phyloP scores from a whole-genome alignment of 1,140 invertebrate species.

The Dreissena polymorpha region DNA sequence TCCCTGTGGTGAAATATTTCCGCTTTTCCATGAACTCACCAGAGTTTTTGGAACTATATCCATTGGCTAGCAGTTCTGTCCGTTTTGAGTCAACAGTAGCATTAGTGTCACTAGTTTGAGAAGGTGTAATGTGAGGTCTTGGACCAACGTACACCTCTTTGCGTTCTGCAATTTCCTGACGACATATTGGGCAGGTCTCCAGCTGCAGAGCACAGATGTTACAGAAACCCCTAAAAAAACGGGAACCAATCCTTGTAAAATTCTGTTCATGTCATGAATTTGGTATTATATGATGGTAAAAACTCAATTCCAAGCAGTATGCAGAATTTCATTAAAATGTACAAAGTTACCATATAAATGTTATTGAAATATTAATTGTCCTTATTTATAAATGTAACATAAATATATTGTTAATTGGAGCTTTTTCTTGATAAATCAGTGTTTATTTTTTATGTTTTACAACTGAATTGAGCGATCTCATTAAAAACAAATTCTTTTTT shows the following conservation, averaged over 20 bases:
- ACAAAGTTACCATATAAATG: not conserved
- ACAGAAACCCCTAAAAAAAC: conserved; percentile 89
- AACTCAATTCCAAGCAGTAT: not conserved
- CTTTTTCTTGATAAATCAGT: too few species aligned
- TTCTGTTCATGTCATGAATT: not conserved
- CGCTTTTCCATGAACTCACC: too few species aligned
- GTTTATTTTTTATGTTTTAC: too few species aligned
- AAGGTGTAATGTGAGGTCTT: not conserved
- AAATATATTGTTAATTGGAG: too few species aligned
- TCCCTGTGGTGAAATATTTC: too few species aligned
- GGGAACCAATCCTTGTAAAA: conserved; percentile 37
- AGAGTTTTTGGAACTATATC: too few species aligned
- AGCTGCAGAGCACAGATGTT: conserved; percentile 88
- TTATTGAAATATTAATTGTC: too few species aligned
- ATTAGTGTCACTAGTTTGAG: not conserved
- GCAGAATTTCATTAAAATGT: not conserved
- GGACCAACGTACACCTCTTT: not conserved
- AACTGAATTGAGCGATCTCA: too few species aligned
- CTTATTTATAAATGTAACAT: too few species aligned
- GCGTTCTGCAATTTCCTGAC: conserved; percentile 82
- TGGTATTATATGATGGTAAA: not conserved
- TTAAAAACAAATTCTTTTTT: too few species aligned
- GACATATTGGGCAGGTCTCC: conserved; percentile 92
- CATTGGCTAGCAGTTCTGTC: not conserved
- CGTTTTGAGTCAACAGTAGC: not conserved